Base-by-base conservation (phyloP, 2,113 vertebrate species). In the Siphamia tubifer region DNA sequence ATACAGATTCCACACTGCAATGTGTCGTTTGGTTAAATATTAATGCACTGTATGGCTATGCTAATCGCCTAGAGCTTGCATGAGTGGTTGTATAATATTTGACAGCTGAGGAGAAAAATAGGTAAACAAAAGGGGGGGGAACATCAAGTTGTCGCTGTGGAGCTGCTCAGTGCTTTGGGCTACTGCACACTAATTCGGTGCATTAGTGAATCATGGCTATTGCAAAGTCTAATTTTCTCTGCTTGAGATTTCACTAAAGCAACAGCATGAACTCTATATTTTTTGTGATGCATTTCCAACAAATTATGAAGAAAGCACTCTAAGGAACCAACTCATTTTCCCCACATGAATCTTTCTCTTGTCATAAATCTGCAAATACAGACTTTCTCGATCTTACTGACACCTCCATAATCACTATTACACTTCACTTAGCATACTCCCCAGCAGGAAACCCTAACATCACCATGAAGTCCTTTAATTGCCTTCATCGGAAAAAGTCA, bases 91-190 rank as follows among this genome's bases (percentile, higher is more conserved):
- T 60, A 55, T 81, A 75, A 69, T 61, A 63, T 77, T 49, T 60
- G 67, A 70, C 54, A 77, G 61, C 76, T 77, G 36, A 43, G 56
- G 45, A 71, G 39, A 68, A 45, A 74, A 62, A 49, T 25, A 56
- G 51, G 73, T 74, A 79, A 84, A 81, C 55, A 57, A 31, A 58
- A 52, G 12, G 16, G 39, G 44, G 32, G 27, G 5, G 6, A 58
- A 13, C 17, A 68, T 35, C 25, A 55, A 56, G 20, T 35, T 23
- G 57, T 15, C 0, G 2, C 54, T 44, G 34, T 28, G 12, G 13
- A 25, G 44, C 8, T 35, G 15, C 25, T 68, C 28, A 28, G 3
- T 65, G 43, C 57, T 47, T 23, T 25, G 55, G 36, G 56, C 51
- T 39, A 38, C 1, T 1, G 0, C 17, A 25, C 3, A 27, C 55